Percentiles rank a stretch among this genome's conserved stretches.
These are phyloP conservation scores for Masticophis lateralis DNA, from an alignment of 2,797 vertebrate species.

Conservation along the genomic window DNA sequence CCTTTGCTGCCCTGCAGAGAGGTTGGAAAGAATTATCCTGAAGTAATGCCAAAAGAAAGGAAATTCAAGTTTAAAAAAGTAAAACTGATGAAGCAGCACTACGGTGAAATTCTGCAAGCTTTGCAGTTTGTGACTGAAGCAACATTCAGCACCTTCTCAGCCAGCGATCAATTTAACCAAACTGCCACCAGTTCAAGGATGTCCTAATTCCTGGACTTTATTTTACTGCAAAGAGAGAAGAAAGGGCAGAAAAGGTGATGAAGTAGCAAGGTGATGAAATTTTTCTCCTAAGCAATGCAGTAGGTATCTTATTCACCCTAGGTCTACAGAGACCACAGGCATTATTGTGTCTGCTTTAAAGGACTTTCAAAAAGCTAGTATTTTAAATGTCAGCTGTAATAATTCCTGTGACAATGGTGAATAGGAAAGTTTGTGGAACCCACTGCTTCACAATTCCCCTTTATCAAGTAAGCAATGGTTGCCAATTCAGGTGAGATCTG, in stretches of 20 bases:
- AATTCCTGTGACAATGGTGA: background rate
- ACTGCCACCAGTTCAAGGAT: background rate
- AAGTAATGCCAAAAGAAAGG: background rate
- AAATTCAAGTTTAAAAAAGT: background rate
- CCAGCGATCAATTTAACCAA: background rate
- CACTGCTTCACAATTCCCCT: background rate
- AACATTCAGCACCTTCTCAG: background rate
- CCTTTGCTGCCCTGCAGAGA: constrained; percentile 77
- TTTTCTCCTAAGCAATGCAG: background rate
- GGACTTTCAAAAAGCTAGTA: background rate
- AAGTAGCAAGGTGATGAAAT: background rate
- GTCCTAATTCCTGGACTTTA: background rate
- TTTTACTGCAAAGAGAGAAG: background rate
- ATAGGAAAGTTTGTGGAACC: background rate
- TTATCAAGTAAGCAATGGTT: background rate
- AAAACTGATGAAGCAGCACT: background rate
- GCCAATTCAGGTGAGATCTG: background rate
- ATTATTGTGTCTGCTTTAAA: background rate
- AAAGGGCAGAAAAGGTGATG: background rate
- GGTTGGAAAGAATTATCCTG: background rate
- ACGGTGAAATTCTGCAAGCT: rapidly evolving
- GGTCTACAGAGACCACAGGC: background rate
- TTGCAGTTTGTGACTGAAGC: constrained; percentile 25
- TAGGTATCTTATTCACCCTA: background rate
- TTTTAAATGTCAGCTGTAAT: background rate